These are phyloP conservation scores for Opisthocomus hoazin DNA, from an alignment of 2,113 vertebrate genomes.

Conservation along the genomic window DNA sequence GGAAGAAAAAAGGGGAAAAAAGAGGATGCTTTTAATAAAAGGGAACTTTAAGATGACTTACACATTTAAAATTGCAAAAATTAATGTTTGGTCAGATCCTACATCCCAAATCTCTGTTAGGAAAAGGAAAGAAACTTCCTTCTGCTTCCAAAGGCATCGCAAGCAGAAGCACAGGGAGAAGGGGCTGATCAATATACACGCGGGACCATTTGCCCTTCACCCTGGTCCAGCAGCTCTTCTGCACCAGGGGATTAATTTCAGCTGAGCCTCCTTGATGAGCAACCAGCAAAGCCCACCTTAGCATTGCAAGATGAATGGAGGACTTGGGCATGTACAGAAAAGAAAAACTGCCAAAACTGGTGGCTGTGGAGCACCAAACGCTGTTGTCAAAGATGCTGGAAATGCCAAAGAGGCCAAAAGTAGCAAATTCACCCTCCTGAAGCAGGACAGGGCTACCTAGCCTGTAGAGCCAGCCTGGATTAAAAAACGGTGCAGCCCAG, in stretches of 20 bases:
- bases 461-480: background rate
- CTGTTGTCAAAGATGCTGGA: background rate
- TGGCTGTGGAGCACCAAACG: too few relatives aligned
- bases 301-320: background rate
- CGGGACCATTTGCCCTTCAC: background rate
- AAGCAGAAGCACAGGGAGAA: background rate
- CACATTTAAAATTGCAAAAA: background rate
- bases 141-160: background rate
- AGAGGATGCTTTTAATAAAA: background rate
- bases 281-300: background rate
- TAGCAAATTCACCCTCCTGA: background rate
- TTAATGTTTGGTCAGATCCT: background rate
- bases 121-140: background rate
- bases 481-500: background rate
- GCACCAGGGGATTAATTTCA: background rate
- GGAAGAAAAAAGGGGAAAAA: background rate
- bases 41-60: background rate
- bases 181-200: background rate
- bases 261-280: background rate
- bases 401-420: rapidly evolving
- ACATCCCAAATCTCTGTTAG: background rate
- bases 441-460: background rate
- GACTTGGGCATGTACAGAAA: background rate
- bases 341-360: background rate
- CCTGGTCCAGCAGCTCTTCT: background rate